These are phyloP conservation scores for Gymnoscelis rufifasciata DNA, from an alignment of 2,888 invertebrate species.

Conservation along the genomic window DNA sequence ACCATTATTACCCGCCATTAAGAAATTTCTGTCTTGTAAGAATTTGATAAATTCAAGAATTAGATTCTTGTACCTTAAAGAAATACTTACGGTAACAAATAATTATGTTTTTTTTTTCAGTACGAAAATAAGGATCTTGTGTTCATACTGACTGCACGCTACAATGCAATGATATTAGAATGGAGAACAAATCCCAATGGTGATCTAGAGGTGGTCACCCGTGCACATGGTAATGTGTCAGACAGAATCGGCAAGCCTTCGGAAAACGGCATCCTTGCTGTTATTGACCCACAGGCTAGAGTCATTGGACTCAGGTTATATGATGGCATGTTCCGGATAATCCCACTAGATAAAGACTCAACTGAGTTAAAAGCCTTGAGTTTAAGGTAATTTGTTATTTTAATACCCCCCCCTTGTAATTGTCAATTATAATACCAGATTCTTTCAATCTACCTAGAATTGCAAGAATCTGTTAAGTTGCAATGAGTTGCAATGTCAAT, in stretches of 20 bases:
- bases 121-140: slow-evolving; percentile 94
- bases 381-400: slow-evolving; percentile 73
- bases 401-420: too few relatives aligned
- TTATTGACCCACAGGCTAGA: slow-evolving; percentile 96
- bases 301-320: slow-evolving; percentile 97
- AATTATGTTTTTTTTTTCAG: too few relatives aligned
- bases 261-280: slow-evolving; percentile 96
- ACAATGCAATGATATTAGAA: slow-evolving; percentile 98
- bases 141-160: slow-evolving; percentile 94
- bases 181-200: slow-evolving; percentile 85
- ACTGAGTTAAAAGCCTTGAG: slow-evolving; percentile 95
- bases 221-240: slow-evolving; percentile 97
- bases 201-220: slow-evolving; percentile 95
- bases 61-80: too few relatives aligned
- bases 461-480: too few relatives aligned
- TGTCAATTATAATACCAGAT: too few relatives aligned
- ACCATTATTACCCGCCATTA: too few relatives aligned
- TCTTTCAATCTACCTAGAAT: too few relatives aligned
- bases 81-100: too few relatives aligned
- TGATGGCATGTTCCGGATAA: slow-evolving; percentile 98
- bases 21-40: too few relatives aligned
- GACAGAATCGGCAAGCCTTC: slow-evolving; percentile 97
- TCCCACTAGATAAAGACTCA: slow-evolving; percentile 96
- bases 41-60: too few relatives aligned
- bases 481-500: background rate